Conservation (phyloP, 2,797 vertebrate genomes). For the Clarias laeviceps region DNA sequence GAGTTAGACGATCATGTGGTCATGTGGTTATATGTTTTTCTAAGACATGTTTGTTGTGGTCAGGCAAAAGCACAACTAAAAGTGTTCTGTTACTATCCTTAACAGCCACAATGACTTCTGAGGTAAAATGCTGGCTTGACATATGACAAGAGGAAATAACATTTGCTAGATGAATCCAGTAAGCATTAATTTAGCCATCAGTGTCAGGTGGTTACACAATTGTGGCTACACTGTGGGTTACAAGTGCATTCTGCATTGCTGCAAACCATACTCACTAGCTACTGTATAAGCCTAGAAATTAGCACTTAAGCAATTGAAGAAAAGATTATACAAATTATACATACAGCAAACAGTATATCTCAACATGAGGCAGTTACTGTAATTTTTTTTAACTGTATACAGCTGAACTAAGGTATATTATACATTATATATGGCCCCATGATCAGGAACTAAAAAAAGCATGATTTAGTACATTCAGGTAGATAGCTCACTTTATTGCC, state of each 20-base stretch:
- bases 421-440: too few relatives aligned
- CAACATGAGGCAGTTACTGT: background rate
- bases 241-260: conserved; percentile 14
- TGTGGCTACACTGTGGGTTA: conserved; percentile 41
- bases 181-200: conserved; percentile 53
- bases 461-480: too few relatives aligned
- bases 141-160: conserved; percentile 37
- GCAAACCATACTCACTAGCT: conserved; percentile 19
- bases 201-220: conserved; percentile 43
- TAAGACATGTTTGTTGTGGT: conserved; percentile 55
- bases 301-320: conserved; percentile 13
- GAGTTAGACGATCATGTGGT: conserved; percentile 42
- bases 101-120: conserved; percentile 50
- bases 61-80: conserved; percentile 43
- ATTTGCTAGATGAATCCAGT: conserved; percentile 37
- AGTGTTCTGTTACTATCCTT: conserved; percentile 45
- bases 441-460: too few relatives aligned
- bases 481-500: too few relatives aligned
- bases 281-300: conserved; percentile 13
- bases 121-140: conserved; percentile 45
- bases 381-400: conserved; percentile 1
- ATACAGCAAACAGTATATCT: background rate
- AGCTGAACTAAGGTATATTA: background rate
- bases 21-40: conserved; percentile 48
- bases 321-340: background rate